Percentiles rank a stretch among this genome's conserved stretches.
These are phyloP conservation scores for Potamarius usumacintae DNA, from an alignment of 2,113 vertebrate genomes.

Conservation along the genomic window DNA sequence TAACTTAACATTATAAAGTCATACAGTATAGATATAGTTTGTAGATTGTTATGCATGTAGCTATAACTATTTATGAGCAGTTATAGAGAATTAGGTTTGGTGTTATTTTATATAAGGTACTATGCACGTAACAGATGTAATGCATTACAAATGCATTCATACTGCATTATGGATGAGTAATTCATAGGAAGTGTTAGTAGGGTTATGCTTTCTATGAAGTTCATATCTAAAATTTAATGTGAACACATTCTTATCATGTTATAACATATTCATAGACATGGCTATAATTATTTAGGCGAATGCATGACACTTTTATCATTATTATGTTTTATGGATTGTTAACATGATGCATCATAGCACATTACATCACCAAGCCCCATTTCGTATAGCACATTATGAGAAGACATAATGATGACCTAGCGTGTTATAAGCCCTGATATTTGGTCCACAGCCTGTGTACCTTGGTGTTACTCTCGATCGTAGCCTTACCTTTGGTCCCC, in stretches of 20 bases:
- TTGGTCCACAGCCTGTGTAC: too few species aligned
- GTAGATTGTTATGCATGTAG: neutral
- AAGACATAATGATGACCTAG: neutral
- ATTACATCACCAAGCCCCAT: neutral
- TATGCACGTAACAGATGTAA: neutral
- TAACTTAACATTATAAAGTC: neutral
- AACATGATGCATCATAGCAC: neutral
- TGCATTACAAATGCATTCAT: neutral
- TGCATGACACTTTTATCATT: neutral
- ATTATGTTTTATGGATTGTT: neutral
- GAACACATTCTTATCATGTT: neutral
- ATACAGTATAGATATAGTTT: neutral
- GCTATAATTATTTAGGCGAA: neutral
- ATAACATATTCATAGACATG: neutral
- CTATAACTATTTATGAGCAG: neutral
- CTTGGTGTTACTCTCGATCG: too few species aligned
- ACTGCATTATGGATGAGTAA: neutral
- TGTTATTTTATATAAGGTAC: neutral
- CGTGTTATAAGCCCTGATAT: neutral
- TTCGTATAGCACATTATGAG: neutral
- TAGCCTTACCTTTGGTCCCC: too few species aligned
- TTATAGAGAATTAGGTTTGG: neutral
- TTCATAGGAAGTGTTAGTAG: neutral
- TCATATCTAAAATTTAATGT: neutral
- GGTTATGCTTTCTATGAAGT: too few species aligned